Conservation (phyloP, 2,113 vertebrate species). For the Sialia sialis region DNA sequence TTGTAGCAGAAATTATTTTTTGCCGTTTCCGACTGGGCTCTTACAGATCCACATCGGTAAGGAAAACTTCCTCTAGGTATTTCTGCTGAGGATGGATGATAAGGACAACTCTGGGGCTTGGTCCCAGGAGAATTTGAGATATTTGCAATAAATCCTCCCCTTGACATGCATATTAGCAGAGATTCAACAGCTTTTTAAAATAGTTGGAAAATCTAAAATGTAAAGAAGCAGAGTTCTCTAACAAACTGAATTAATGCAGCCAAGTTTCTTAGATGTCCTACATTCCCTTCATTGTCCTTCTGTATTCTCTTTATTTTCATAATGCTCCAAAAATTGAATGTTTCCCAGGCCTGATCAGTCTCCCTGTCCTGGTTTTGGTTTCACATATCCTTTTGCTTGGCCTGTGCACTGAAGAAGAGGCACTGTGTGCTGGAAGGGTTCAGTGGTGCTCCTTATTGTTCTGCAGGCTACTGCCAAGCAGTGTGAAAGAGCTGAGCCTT, state of each 20-base stretch:
- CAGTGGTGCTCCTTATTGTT: neutral
- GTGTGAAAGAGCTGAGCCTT: neutral
- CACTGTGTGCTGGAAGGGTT: neutral
- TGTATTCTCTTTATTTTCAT: neutral
- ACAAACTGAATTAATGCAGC: neutral
- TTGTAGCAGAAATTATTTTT: constrained; percentile 87
- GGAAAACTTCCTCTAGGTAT: constrained; percentile 46
- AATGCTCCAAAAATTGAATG: neutral
- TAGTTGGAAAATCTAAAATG: neutral
- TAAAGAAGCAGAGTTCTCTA: neutral
- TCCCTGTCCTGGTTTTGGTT: neutral
- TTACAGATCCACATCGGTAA: constrained; percentile 79
- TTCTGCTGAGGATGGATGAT: neutral
- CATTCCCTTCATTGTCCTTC: neutral
- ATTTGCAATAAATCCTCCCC: neutral
- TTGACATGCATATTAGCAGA: neutral
- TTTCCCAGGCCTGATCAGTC: neutral
- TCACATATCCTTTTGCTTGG: neutral
- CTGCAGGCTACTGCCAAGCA: neutral
- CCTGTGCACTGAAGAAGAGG: neutral
- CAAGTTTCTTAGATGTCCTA: neutral
- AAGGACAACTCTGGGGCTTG: neutral
- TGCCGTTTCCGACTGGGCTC: constrained; percentile 90
- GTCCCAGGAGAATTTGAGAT: neutral
- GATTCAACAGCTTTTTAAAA: neutral